Percentiles rank a stretch among this genome's conserved stretches.
phyloP scores from a whole-genome alignment of 2,797 vertebrate species.

The Parauchenoglanis ngamensis region DNA sequence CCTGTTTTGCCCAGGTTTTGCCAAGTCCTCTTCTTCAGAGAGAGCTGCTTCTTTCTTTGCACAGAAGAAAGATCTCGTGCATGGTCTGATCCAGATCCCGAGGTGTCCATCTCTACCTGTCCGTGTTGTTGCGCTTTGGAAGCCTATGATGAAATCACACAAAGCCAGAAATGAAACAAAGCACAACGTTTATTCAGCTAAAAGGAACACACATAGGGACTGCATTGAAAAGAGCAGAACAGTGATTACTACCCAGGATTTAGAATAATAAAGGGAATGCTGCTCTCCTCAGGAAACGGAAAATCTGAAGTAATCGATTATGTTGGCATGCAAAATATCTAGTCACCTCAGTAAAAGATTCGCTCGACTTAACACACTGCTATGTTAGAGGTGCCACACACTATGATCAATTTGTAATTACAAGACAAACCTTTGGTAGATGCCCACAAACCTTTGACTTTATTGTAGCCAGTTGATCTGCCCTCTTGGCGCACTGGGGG shows the following conservation, averaged over 20 bases:
- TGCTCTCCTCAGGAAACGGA: not conserved
- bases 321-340: not conserved
- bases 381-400: not conserved
- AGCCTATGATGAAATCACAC: conserved; percentile 62
- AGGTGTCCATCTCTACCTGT: conserved; percentile 45
- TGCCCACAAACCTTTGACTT: conserved; percentile 80
- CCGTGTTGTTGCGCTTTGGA: conserved; percentile 69
- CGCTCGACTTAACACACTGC: not conserved
- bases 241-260: not conserved
- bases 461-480: conserved; percentile 75
- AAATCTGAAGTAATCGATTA: not conserved
- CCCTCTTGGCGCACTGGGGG: conserved; percentile 75
- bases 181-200: not conserved
- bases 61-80: not conserved
- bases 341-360: not conserved
- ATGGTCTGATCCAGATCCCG: conserved; percentile 35
- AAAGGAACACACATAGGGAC: not conserved
- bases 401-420: not conserved
- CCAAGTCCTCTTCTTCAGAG: conserved; percentile 53
- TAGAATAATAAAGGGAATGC: not conserved
- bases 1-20: conserved; percentile 49
- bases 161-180: not conserved
- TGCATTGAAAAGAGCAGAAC: not conserved
- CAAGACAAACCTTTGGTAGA: conserved; percentile 70
- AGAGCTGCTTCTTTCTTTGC: conserved; percentile 28